Base-by-base conservation (phyloP, 2,888 invertebrate genomes). In the Seira sanloemensis region DNA sequence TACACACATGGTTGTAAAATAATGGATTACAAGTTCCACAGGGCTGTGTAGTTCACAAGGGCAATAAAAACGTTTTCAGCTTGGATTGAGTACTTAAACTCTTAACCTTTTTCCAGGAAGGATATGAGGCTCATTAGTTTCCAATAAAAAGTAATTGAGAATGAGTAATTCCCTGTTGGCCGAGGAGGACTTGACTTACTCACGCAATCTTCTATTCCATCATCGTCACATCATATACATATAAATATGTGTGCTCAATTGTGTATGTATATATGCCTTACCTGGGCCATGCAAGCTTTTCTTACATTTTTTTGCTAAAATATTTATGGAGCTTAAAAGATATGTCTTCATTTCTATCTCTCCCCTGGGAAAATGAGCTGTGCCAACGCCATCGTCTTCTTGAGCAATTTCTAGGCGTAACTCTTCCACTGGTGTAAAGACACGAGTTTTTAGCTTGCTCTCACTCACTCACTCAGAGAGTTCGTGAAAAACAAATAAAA, bases 41-140 rank as follows among this genome's bases (percentile, higher is more conserved):
- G 23, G 66, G 19, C 37, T 37, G 66, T 58, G n/a, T 21, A 58
- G 66, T 21, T 66, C 23, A 66, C 7, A 9, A 21, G 37, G 37
- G 37, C 66, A 80, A 80, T 80, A 80, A 80, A 80, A 67, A 37
- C 37, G 37, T 37, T 80, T 9, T 16, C 62, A 27, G 79, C n/a
- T 68, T 46, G 75, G 75, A 68, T 67, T 67, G 75, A 80, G 80
- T 75, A 80, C 80, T 80, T 80, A 80, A 80, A 75, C 80, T 80
- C 54, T 80, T 79, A 80, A 80, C 74, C 80, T 80, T 68, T n/a
- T 80, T 80, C 80, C 80, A 26, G 80, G 75, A 80, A 80, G 80
- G 80, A 80, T 58, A 69, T 80, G 80, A 80, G 80, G 27, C 80
- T 80, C 80, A 80, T 80, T 80, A 80, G 80, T 75, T 80, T 80